Base-by-base conservation (phyloP, 2,888 invertebrate genomes). In the Exocentrus adspersus region DNA sequence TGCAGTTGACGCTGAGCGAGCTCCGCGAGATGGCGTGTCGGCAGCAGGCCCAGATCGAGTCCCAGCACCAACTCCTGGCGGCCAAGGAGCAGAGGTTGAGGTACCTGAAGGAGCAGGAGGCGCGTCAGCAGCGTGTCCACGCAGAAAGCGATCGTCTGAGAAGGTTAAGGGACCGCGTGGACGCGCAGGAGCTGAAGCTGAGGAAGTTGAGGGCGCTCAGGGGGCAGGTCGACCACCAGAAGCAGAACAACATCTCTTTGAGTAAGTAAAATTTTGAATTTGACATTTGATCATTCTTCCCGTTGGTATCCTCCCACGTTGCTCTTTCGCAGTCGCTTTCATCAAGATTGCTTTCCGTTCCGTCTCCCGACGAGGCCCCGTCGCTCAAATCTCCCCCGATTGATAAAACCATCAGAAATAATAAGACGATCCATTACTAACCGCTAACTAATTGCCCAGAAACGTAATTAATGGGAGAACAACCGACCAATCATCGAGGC, bases 31-130 rank as follows among this genome's bases (percentile, higher is more conserved):
- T 97, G 95, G 97, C 97, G 83, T 89, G 94, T 84, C 89, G 96
- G 81, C 98, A 98, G 87, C 97, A 97, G 87, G 93, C 95, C 85
- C 96, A 97, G 89, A 96, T 97, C 82, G 96, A 97, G 87, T 92
- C 93, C 81, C 97, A 97, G 87, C 94, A 95, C 83, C 89, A 91
- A 86, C 88, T 94, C 85, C 88, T 96, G 81, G 92, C 94, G 79
- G 95, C 95, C 78, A 94, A 94, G 85, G 95, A 95, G 86, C 95
- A 95, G 85, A 88, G 95, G 79, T 87, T 96, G 83, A 90, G 96
- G 81, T 96, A 94, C 87, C 89, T 97, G 78, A 95, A 95, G 85
- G 95, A 95, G 83, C 95, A 96, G 83, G 96, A 97, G 84, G 91
- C 91, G 72, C 85, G 89, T 72, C 90, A 90, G 80, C 89, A 89